Base-by-base conservation (phyloP, 2,797 vertebrate genomes). In the Enteromius afrohamiltoni region DNA sequence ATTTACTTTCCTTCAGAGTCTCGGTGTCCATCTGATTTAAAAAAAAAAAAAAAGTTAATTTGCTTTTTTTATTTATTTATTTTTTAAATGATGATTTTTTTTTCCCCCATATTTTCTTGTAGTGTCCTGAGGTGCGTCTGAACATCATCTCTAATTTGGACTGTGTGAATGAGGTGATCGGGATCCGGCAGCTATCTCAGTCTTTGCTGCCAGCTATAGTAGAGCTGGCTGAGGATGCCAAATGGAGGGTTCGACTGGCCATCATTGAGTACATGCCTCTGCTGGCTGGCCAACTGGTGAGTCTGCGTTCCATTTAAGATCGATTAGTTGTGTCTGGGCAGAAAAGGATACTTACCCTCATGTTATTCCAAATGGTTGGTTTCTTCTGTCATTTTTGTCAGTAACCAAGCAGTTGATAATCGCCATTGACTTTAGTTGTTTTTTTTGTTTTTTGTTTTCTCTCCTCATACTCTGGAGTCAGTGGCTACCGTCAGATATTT, bases 201-300 rank as follows among this genome's bases (percentile, higher is more conserved):
- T 97, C 96, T 1, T 95, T 98, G 85, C 92, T 97, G 90, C 96
- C 96, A 0, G 96, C 96, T 87, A 96, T 98, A 21, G 96, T 98
- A 85, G 96, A 98, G 87, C 92, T 97, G 87, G 96, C 97, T 2
- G 96, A 97, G 89, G 96, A 97, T 65, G 95, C 96, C 23, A 96
- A 97, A 91, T 97, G 96, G 96, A 93, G 96, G 88, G 97, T 97
- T 68, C 95, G 96, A 23, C 93, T 97, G n/a, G 96, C 96, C 87
- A 96, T 97, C 93, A 97, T 97, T 2, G 96, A 97, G 88, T 97
- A 97, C 89, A 97, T 98, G 96, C 97, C 97, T 7, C 91, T 98
- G 92, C 92, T 97, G 89, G 96, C 96, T 0, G 96, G 96, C 76
- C 97, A 97, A 91, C 93, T 97, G 95, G 96, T 96, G 87, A 94